Conservation (phyloP, 1,140 invertebrate genomes). For the Drosophila nigrodunni region DNA sequence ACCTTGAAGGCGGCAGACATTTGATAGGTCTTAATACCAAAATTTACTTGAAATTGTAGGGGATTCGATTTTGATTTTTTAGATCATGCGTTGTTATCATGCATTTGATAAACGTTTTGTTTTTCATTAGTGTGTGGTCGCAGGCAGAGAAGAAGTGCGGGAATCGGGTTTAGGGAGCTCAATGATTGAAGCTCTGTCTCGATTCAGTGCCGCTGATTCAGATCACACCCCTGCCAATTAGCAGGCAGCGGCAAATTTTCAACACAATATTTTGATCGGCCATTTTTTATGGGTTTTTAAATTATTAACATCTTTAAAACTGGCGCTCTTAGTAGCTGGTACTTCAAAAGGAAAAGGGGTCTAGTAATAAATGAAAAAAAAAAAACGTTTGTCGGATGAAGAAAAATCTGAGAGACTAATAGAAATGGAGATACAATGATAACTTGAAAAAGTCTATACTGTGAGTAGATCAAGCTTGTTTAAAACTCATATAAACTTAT, state of each 20-base stretch:
- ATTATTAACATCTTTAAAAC: no score
- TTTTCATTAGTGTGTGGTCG: slow-evolving; percentile 72
- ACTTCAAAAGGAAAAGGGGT: no score
- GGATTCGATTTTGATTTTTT: not conserved
- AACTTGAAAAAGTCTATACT: no score
- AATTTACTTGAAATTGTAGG: not conserved
- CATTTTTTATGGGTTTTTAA: no score
- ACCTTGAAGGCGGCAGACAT: slow-evolving; percentile 58
- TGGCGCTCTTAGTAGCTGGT: no score
- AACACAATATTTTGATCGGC: slow-evolving; percentile 1
- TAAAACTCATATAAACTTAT: no score
- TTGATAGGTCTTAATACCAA: slow-evolving; percentile 58
- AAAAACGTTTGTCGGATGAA: no score
- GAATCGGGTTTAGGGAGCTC: not conserved
- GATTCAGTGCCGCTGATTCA: slow-evolving; percentile 21
- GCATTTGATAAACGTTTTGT: slow-evolving; percentile 82
- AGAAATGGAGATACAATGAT: no score
- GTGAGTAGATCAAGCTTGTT: no score
- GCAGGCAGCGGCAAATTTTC: slow-evolving; percentile 47
- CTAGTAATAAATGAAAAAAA: no score
- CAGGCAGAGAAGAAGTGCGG: not conserved
- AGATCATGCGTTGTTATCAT: slow-evolving; percentile 70
- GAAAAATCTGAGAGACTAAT: no score
- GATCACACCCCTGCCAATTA: slow-evolving; percentile 77
- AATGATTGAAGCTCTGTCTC: no score